Evolutionary conservation across 1,140 invertebrate genomes (phyloP).

Genomic region (Neodiprion pinetum): DNA sequence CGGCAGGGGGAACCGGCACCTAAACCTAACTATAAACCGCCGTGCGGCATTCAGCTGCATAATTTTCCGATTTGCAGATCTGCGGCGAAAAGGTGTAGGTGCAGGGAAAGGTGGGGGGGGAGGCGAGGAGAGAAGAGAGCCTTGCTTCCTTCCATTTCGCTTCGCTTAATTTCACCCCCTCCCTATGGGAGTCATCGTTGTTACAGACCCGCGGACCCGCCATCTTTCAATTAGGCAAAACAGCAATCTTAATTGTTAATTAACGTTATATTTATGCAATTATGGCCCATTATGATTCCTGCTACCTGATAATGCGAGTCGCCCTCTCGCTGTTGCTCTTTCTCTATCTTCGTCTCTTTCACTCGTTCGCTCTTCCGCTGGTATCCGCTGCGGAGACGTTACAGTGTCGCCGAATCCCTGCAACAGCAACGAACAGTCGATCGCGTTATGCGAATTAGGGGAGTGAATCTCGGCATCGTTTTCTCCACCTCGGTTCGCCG

Average conservation of each 20-base stretch:
- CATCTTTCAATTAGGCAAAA: slow-evolving; percentile 50
- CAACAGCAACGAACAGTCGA: slow-evolving; percentile 34
- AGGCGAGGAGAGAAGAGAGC: slow-evolving; percentile 17
- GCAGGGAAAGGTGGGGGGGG: slow-evolving; percentile 26
- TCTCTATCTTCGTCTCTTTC: not conserved
- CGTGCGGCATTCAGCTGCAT: slow-evolving; percentile 28
- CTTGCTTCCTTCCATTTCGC: not conserved
- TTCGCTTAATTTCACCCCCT: slow-evolving; percentile 14
- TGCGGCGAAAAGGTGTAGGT: slow-evolving; percentile 24
- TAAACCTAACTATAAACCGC: too few relatives aligned
- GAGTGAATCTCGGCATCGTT: slow-evolving; percentile 31
- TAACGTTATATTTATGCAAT: slow-evolving; percentile 57
- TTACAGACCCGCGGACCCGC: not conserved
- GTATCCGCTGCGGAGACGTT: too few relatives aligned
- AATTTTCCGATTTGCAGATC: slow-evolving; percentile 45
- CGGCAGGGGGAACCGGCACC: too few relatives aligned
- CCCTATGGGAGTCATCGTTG: not conserved
- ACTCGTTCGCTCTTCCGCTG: too few relatives aligned
- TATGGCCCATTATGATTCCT: slow-evolving; percentile 49
- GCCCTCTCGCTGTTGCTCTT: not conserved
- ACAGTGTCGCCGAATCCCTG: slow-evolving; percentile 30
- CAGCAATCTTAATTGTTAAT: slow-evolving; percentile 55
- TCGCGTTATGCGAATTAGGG: slow-evolving; percentile 40
- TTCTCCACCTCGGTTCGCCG: slow-evolving; percentile 2
- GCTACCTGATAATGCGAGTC: slow-evolving; percentile 36